These are phyloP conservation scores for Thymallus thymallus DNA, from an alignment of 2,113 vertebrate species.

Conservation along the genomic window DNA sequence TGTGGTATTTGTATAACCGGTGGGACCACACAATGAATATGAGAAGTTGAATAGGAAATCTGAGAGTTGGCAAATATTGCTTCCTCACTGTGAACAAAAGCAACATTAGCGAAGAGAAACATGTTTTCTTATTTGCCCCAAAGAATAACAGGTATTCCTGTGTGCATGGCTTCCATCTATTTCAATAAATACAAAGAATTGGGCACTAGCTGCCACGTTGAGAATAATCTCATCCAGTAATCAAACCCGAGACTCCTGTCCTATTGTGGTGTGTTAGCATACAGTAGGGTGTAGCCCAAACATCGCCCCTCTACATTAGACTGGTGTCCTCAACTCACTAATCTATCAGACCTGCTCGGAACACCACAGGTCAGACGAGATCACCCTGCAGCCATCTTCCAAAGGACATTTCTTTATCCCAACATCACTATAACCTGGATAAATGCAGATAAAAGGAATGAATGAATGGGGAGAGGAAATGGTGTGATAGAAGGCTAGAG, in stretches of 20 bases:
- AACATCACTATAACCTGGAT: not conserved
- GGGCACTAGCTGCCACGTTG: not conserved
- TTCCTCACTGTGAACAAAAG: slow-evolving; percentile 43
- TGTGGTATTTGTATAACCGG: not conserved
- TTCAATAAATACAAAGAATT: not conserved
- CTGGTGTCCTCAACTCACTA: not conserved
- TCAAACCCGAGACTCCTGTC: slow-evolving; percentile 55
- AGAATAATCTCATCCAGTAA: slow-evolving; percentile 49
- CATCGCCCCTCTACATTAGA: not conserved
- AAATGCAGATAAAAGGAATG: too few species aligned
- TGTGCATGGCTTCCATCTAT: not conserved
- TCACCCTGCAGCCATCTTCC: not conserved
- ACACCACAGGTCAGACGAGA: too few species aligned
- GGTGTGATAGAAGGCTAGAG: not conserved
- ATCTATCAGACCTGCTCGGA: slow-evolving; percentile 15
- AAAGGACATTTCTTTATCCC: not conserved
- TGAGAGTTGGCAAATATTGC: slow-evolving; percentile 37
- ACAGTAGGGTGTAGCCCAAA: slow-evolving; percentile 14
- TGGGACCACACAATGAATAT: slow-evolving; percentile 15
- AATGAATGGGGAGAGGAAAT: not conserved
- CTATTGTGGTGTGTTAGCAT: slow-evolving; percentile 39
- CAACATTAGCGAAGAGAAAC: slow-evolving; percentile 37
- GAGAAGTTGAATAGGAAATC: slow-evolving; percentile 46
- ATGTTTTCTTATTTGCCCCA: slow-evolving; percentile 31
- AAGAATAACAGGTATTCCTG: slow-evolving; percentile 27